Evolutionary conservation across 2,888 invertebrate genomes (phyloP).

Genomic region (Philaethria dido): DNA sequence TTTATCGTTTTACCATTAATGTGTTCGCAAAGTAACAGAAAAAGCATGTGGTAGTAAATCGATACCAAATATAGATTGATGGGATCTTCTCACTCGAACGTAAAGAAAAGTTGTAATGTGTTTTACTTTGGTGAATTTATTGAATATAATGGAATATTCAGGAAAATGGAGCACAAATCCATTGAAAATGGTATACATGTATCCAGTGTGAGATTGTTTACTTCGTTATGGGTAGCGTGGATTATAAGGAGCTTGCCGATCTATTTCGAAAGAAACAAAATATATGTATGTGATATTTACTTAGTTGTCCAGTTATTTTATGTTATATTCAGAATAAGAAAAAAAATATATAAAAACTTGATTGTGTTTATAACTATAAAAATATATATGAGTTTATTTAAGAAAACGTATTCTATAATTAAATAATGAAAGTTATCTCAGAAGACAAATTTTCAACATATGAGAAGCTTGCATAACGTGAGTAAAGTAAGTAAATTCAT

Average conservation of each 20-base stretch:
- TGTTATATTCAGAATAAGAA: too few relatives aligned
- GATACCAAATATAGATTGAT: slow-evolving; percentile 24
- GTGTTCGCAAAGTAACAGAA: slow-evolving; percentile 4
- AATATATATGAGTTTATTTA: too few relatives aligned
- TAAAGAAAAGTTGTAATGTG: slow-evolving; percentile 22
- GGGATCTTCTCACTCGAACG: slow-evolving; percentile 6
- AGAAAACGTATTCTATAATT: too few relatives aligned
- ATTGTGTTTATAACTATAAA: too few relatives aligned
- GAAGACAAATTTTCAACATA: too few relatives aligned
- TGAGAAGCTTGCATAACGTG: too few relatives aligned
- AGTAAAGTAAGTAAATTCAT: too few relatives aligned
- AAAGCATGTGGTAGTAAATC: slow-evolving; percentile 11
- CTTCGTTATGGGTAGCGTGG: background rate
- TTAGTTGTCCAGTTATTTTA: too few relatives aligned
- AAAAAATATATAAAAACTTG: too few relatives aligned
- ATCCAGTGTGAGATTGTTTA: background rate
- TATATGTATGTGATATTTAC: too few relatives aligned
- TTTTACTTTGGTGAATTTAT: slow-evolving; percentile 11
- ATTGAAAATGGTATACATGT: background rate
- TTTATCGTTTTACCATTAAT: background rate
- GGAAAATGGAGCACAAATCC: background rate
- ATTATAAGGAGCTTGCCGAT: background rate
- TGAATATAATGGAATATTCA: background rate
- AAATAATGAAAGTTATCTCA: too few relatives aligned
- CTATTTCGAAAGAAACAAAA: background rate